Conservation (phyloP, 2,797 vertebrate genomes). For the Todus mexicanus region DNA sequence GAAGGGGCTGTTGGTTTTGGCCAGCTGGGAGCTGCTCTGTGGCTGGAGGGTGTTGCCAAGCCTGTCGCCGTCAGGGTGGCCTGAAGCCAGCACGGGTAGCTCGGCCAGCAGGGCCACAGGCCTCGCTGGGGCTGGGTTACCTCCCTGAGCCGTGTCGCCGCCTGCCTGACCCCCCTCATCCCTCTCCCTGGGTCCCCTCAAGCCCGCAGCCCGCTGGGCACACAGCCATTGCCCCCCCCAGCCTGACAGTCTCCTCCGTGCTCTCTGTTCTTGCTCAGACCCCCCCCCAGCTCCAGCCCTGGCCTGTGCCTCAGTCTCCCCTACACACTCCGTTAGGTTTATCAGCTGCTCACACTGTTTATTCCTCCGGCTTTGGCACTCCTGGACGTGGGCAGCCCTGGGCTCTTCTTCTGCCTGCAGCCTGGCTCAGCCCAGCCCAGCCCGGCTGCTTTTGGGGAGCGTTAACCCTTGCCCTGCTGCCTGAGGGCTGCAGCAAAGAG, state of each 20-base stretch:
- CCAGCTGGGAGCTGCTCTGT: not conserved
- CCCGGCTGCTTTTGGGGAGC: not conserved
- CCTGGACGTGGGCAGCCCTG: not conserved
- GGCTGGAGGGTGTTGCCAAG: not conserved
- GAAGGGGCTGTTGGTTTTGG: conserved; percentile 4
- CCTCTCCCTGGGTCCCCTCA: not conserved
- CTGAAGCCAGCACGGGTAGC: not conserved
- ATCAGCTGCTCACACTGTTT: not conserved
- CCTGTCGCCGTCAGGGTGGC: not conserved
- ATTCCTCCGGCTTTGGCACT: not conserved
- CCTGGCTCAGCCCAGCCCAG: not conserved
- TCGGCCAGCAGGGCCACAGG: not conserved
- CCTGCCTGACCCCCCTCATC: not conserved
- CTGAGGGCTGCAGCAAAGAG: not conserved
- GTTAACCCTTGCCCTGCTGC: not conserved
- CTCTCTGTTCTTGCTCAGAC: not conserved
- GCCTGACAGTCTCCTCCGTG: not conserved
- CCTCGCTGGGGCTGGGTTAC: not conserved
- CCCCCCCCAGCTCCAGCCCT: too few species aligned
- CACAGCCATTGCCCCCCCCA: not conserved
- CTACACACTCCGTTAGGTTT: fast-evolving
- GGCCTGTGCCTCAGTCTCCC: not conserved
- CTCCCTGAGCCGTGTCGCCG: not conserved
- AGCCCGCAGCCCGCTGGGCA: not conserved
- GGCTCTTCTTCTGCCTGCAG: not conserved